These are phyloP conservation scores for Ephialtes manifestator DNA, from an alignment of 2,888 invertebrate genomes.

Conservation along the genomic window DNA sequence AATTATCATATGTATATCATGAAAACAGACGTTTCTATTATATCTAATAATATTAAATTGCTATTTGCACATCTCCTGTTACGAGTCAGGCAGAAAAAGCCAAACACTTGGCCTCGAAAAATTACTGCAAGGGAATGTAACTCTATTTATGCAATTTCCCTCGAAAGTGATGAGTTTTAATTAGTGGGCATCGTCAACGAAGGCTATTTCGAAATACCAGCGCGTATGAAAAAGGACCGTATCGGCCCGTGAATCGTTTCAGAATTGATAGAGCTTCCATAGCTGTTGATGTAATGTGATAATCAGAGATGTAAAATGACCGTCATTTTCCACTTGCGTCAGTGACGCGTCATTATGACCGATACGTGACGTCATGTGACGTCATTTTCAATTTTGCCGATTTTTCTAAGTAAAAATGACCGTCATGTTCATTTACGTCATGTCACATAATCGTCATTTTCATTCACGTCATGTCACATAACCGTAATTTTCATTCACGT, in stretches of 20 bases:
- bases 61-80: background rate
- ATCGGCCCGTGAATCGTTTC: slow-evolving; percentile 4
- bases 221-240: slow-evolving; percentile 26
- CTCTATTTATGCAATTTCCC: background rate
- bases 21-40: background rate
- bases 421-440: too few species aligned
- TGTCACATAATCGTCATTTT: too few species aligned
- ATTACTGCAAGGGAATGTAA: background rate
- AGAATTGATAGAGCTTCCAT: slow-evolving; percentile 15
- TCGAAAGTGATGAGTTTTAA: background rate
- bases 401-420: too few species aligned
- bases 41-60: slow-evolving; percentile 6
- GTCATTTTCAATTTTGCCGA: too few species aligned
- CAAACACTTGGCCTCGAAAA: background rate
- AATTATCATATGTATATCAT: background rate
- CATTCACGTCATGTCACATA: too few species aligned
- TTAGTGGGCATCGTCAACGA: slow-evolving; percentile 3
- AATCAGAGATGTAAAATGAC: too few species aligned
- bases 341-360: too few species aligned
- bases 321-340: too few species aligned
- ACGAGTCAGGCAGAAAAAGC: background rate
- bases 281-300: slow-evolving; percentile 8
- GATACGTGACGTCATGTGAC: too few species aligned
- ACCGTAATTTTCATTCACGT: too few species aligned
- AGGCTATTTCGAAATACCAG: slow-evolving; percentile 17